Evolutionary conservation across 1,140 invertebrate species (phyloP).

Genomic region (Drosophila triauraria): DNA sequence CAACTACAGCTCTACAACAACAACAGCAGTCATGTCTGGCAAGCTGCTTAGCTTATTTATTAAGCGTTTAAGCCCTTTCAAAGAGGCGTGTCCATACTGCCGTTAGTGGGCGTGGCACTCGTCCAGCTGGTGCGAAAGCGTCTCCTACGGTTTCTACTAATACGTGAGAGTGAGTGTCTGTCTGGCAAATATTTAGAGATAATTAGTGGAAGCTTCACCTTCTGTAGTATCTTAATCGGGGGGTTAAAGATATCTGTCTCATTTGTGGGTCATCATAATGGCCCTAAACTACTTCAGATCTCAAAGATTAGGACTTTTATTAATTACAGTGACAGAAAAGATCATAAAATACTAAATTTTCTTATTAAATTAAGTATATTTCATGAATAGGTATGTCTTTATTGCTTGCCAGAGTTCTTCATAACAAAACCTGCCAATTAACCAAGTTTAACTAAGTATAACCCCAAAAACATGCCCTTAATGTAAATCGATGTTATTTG

Average conservation of each 20-base stretch:
- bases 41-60: slow-evolving; percentile 80
- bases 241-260: neutral
- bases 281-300: neutral
- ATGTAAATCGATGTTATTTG: slow-evolving; percentile 8
- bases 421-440: neutral
- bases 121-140: slow-evolving; percentile 15
- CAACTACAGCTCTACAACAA: slow-evolving; percentile 13
- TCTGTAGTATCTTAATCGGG: neutral
- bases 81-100: slow-evolving; percentile 25
- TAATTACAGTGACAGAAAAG: too few relatives aligned
- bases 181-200: slow-evolving; percentile 68
- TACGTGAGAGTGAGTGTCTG: slow-evolving; percentile 26
- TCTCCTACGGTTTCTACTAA: neutral
- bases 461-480: neutral
- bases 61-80: slow-evolving; percentile 67
- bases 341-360: too few relatives aligned
- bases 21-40: slow-evolving; percentile 47
- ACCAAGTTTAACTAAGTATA: neutral
- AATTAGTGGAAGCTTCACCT: slow-evolving; percentile 56
- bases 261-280: neutral
- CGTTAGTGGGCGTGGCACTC: slow-evolving; percentile 21
- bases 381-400: neutral
- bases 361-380: neutral
- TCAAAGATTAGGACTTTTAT: too few relatives aligned
- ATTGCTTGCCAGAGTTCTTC: too few relatives aligned